Percentiles rank a stretch among this genome's conserved stretches.
Evolutionary conservation across 2,797 vertebrate genomes (phyloP).

Genomic region (Tokudaia tokunoshimensis): DNA sequence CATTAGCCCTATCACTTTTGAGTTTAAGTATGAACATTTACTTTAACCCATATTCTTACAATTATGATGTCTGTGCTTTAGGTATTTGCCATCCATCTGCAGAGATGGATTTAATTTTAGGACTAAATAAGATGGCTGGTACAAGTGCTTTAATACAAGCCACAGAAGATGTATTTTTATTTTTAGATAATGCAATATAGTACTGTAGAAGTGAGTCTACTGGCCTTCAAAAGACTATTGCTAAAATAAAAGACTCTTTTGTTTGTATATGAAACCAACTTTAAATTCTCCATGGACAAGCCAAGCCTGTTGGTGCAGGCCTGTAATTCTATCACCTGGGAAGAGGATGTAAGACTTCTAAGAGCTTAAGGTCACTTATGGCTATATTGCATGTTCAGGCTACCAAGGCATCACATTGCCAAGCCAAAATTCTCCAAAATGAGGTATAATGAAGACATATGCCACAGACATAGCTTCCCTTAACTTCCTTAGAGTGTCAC

Average conservation of each 20-base stretch:
- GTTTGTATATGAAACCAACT: neutral
- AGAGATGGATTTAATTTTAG: neutral
- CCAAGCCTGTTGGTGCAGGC: neutral
- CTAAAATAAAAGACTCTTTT: neutral
- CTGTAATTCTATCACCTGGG: neutral
- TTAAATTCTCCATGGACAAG: neutral
- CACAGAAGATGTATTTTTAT: neutral
- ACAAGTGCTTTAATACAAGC: neutral
- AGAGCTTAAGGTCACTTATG: neutral
- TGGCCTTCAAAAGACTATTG: neutral
- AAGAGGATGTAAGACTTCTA: neutral
- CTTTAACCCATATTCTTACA: neutral
- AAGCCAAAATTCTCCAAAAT: neutral
- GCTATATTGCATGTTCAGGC: neutral
- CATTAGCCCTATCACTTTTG: neutral
- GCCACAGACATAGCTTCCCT: neutral
- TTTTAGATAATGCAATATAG: neutral
- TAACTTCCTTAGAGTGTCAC: neutral
- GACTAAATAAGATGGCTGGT: conserved; percentile 3
- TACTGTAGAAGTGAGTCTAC: neutral
- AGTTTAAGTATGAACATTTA: neutral
- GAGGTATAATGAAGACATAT: neutral
- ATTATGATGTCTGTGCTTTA: neutral
- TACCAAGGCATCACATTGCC: neutral
- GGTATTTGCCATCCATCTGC: neutral